phyloP scores from a whole-genome alignment of 2,888 invertebrate genomes.

The Acanthosoma haemorrhoidale region DNA sequence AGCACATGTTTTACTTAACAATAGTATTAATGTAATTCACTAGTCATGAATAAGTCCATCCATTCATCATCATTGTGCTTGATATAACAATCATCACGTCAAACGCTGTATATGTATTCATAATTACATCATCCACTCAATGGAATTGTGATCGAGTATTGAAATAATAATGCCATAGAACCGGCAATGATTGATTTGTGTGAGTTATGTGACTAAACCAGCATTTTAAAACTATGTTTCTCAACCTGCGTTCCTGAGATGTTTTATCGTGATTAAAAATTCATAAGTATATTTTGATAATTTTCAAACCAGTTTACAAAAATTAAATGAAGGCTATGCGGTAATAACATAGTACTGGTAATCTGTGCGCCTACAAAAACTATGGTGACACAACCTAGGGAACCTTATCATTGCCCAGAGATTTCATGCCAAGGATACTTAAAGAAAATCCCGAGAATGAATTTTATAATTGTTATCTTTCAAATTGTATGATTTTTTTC shows the following conservation, averaged over 20 bases:
- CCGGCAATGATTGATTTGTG: neutral
- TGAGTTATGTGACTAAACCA: neutral
- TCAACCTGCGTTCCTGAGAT: no score
- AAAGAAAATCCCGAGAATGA: no score
- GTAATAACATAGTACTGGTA: no score
- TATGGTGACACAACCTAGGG: no score
- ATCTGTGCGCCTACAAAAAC: no score
- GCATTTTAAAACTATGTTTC: neutral
- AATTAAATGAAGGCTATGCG: no score
- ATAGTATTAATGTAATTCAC: neutral
- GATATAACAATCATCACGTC: neutral
- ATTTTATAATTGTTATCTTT: no score
- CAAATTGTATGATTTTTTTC: no score
- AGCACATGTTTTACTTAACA: neutral
- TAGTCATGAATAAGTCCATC: neutral
- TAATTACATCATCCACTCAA: neutral
- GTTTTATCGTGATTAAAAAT: neutral
- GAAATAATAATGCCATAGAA: neutral
- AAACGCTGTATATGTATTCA: neutral
- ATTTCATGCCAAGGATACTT: no score
- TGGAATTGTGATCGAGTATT: neutral
- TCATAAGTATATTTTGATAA: neutral
- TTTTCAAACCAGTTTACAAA: neutral
- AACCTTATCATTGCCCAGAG: no score
- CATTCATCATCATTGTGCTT: neutral